A percentile compares a stretch with the other conserved stretches of the same genome.
Evolutionary conservation across 2,113 vertebrate genomes (phyloP).

Genomic region (Loxodonta africana): DNA sequence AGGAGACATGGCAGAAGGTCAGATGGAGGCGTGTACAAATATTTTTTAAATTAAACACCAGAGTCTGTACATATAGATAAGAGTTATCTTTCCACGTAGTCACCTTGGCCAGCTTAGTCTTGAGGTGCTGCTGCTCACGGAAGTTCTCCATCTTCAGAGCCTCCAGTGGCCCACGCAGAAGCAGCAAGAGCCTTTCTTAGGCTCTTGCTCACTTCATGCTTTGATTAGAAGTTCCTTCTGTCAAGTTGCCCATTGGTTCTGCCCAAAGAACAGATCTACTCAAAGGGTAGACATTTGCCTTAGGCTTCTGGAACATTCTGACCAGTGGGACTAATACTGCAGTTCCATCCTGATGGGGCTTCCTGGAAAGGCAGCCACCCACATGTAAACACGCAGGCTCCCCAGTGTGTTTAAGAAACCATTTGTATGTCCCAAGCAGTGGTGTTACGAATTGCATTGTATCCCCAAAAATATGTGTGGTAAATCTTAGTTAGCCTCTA

Average conservation of each 20-base stretch:
- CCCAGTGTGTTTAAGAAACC: accelerated
- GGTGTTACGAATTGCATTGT: no score
- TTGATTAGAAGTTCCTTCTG: background rate
- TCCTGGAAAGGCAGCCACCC: accelerated
- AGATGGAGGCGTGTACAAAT: no score
- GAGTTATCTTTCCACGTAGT: accelerated
- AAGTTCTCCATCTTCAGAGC: no score
- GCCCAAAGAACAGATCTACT: no score
- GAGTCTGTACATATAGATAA: no score
- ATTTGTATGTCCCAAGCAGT: no score
- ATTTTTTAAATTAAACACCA: background rate
- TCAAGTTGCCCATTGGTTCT: background rate
- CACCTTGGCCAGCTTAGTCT: background rate
- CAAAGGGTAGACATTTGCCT: background rate
- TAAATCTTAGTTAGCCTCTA: no score
- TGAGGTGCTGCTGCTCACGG: accelerated
- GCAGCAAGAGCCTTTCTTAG: accelerated
- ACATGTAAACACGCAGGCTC: accelerated
- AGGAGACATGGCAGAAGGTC: background rate
- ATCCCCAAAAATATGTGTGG: no score
- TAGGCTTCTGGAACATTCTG: background rate
- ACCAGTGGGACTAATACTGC: accelerated
- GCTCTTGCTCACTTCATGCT: background rate
- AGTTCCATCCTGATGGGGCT: background rate
- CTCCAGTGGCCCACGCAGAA: background rate